Conservation (phyloP, 1,140 invertebrate species). For the Sitobion miscanthi region DNA sequence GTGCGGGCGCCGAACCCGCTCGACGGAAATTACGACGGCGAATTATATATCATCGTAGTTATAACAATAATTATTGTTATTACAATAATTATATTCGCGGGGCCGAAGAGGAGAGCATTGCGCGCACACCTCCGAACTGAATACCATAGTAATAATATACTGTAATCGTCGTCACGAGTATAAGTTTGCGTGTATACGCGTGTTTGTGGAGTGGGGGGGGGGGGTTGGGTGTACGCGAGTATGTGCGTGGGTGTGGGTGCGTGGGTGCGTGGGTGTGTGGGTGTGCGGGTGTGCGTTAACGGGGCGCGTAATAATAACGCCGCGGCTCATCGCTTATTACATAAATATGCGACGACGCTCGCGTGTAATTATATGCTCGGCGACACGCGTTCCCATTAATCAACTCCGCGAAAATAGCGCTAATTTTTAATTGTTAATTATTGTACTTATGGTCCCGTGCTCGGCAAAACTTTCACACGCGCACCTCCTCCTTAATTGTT, state of each 20-base stretch:
- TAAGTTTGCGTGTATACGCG: not conserved
- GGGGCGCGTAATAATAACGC: not conserved
- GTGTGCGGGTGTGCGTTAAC: not conserved
- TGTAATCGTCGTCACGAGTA: not conserved
- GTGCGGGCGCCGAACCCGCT: not conserved
- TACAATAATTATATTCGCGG: not conserved
- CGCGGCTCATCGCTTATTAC: not conserved
- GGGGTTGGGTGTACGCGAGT: not conserved
- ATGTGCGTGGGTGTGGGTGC: not conserved
- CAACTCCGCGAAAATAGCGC: slow-evolving; percentile 17
- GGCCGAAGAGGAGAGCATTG: not conserved
- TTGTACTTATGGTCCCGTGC: not conserved
- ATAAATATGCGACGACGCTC: not conserved
- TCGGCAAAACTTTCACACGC: not conserved
- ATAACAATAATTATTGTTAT: not conserved
- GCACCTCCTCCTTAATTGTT: not conserved
- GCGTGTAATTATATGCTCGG: not conserved
- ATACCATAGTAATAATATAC: not conserved
- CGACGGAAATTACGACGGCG: not conserved
- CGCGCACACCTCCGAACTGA: not conserved
- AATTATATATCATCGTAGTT: not conserved
- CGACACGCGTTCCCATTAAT: slow-evolving; percentile 42
- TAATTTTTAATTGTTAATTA: slow-evolving; percentile 35
- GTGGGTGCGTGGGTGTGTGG: no score
- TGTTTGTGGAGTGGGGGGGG: no score